Percentiles rank a stretch among this genome's conserved stretches.
These are phyloP conservation scores for Holacanthella duospinosa DNA, from an alignment of 2,888 invertebrate genomes.

Conservation along the genomic window DNA sequence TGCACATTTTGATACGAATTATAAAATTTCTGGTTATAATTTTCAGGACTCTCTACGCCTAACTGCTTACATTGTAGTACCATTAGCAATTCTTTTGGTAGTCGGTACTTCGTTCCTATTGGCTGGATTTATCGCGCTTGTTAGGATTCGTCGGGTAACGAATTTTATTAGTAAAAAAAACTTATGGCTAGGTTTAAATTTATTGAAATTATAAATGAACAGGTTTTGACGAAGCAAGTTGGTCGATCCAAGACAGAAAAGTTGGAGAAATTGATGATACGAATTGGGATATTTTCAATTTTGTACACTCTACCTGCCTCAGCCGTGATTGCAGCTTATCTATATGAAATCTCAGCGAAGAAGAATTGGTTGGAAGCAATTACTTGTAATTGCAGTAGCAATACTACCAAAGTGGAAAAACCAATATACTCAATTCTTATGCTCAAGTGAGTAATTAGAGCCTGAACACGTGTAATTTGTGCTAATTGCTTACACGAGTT, in stretches of 20 bases:
- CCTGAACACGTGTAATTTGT: background rate
- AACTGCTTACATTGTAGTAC: conserved; percentile 72
- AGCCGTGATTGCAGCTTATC: conserved; percentile 66
- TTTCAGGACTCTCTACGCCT: conserved; percentile 48
- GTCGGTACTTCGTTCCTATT: conserved; percentile 84
- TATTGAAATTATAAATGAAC: background rate
- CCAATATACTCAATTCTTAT: conserved; percentile 73
- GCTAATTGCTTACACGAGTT: background rate
- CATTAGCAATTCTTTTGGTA: conserved; percentile 72
- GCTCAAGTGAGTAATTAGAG: conserved; percentile 52
- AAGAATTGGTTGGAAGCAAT: conserved; percentile 62
- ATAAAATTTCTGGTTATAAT: conserved; percentile 4
- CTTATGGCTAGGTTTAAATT: background rate
- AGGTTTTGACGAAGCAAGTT: conserved; percentile 41
- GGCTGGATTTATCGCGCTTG: conserved; percentile 84
- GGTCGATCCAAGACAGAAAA: conserved; percentile 79
- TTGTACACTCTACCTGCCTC: conserved; percentile 71
- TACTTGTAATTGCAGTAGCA: conserved; percentile 32
- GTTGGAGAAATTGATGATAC: conserved; percentile 87
- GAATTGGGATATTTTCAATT: conserved; percentile 88
- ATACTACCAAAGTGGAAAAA: conserved; percentile 39
- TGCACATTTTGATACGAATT: no score
- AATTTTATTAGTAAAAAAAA: conserved; percentile 39
- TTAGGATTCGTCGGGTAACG: conserved; percentile 82
- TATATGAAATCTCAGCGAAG: conserved; percentile 76